A percentile compares a stretch with the other conserved stretches of the same genome.
phyloP scores from a whole-genome alignment of 2,888 invertebrate genomes.

The Callinectes sapidus region DNA sequence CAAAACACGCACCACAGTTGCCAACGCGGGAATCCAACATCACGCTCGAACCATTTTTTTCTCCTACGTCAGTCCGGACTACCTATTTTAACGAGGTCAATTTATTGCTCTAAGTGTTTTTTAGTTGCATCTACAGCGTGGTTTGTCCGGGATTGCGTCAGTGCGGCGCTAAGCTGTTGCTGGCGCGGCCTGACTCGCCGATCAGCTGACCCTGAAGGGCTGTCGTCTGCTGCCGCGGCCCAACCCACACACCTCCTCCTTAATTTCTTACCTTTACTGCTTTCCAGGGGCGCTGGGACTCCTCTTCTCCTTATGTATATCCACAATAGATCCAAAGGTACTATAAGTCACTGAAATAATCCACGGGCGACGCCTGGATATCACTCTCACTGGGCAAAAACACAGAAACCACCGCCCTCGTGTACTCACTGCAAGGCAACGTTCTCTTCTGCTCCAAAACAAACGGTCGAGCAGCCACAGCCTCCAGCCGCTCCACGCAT shows the following conservation, averaged over 20 bases:
- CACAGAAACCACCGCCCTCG: too few species aligned
- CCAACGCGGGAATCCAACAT: background rate
- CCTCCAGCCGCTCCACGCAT: slow-evolving; percentile 21
- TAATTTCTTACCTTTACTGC: background rate
- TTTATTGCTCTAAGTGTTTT: background rate
- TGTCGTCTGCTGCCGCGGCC: slow-evolving; percentile 16
- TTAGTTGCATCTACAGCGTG: background rate
- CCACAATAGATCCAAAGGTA: background rate
- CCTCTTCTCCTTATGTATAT: background rate
- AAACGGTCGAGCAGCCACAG: background rate
- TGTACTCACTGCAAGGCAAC: background rate
- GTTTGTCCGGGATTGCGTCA: background rate
- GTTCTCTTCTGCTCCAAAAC: slow-evolving; percentile 24
- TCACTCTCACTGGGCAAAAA: background rate
- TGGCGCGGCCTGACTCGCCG: background rate
- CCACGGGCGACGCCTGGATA: background rate
- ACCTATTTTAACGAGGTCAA: too few species aligned
- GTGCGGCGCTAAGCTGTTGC: background rate
- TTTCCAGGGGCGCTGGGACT: background rate
- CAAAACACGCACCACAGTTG: background rate
- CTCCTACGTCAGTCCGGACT: background rate
- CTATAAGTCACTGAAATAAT: slow-evolving; percentile 8
- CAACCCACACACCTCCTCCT: background rate
- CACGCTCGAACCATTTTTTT: background rate
- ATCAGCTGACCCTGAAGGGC: slow-evolving; percentile 11